phyloP scores from a whole-genome alignment of 2,888 invertebrate species.

The Adelphocoris suturalis region DNA sequence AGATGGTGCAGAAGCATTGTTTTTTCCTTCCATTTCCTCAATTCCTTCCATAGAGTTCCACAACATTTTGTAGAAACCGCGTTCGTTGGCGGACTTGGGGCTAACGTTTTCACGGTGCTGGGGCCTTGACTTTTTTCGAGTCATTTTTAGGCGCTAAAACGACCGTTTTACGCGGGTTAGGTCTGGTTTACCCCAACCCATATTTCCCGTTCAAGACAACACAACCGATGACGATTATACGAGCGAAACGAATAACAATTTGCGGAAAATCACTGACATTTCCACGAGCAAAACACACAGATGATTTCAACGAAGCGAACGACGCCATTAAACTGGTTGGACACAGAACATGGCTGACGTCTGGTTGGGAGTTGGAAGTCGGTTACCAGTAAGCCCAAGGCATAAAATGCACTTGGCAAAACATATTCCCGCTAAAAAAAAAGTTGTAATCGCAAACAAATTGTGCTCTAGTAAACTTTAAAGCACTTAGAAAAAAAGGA shows the following conservation, averaged over 20 bases:
- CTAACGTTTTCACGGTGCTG: slow-evolving; percentile 47
- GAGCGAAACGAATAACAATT: background rate
- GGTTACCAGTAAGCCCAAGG: background rate
- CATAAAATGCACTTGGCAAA: no score
- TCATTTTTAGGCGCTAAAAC: slow-evolving; percentile 35
- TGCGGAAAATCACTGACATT: background rate
- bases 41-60: slow-evolving; percentile 50
- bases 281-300: background rate
- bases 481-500: background rate
- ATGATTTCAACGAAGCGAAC: background rate
- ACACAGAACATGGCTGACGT: slow-evolving; percentile 3
- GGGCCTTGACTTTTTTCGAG: slow-evolving; percentile 57
- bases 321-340: slow-evolving; percentile 52
- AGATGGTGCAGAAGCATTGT: background rate
- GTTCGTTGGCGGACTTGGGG: slow-evolving; percentile 45
- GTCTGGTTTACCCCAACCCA: background rate
- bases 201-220: background rate
- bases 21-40: background rate
- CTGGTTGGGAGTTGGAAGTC: background rate
- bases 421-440: background rate
- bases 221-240: background rate
- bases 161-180: background rate
- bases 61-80: slow-evolving; percentile 53
- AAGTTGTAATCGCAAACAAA: background rate
- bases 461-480: background rate